These are phyloP conservation scores for Arge pagana DNA, from an alignment of 2,888 invertebrate species.

Conservation along the genomic window DNA sequence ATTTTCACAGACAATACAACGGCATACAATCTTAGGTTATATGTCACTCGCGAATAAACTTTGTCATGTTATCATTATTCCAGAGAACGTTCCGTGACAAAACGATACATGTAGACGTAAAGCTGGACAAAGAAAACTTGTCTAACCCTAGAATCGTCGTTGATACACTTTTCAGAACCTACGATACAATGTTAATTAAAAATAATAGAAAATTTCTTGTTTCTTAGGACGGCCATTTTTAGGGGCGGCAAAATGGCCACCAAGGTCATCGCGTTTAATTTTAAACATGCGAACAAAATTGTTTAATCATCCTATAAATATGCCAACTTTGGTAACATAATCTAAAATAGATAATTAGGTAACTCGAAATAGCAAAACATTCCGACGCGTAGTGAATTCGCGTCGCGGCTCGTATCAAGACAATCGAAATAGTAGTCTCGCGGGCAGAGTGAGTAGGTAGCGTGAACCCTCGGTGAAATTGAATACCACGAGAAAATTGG, in stretches of 20 bases:
- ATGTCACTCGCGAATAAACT: constrained; percentile 37
- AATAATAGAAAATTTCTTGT: constrained; percentile 42
- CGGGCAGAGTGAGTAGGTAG: too few species aligned
- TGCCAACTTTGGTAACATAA: too few species aligned
- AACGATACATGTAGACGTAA: constrained; percentile 11
- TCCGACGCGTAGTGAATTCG: too few species aligned
- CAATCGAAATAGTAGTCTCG: too few species aligned
- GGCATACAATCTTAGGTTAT: constrained; percentile 42
- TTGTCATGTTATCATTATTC: not conserved
- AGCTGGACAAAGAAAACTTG: constrained; percentile 4
- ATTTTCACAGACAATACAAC: constrained; percentile 17
- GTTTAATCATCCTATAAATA: not conserved
- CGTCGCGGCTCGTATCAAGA: too few species aligned
- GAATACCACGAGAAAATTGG: too few species aligned
- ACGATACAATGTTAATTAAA: constrained; percentile 34
- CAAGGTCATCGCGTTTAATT: constrained; percentile 33
- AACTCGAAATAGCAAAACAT: too few species aligned
- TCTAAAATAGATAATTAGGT: too few species aligned
- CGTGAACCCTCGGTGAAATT: too few species aligned
- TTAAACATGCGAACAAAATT: constrained; percentile 4
- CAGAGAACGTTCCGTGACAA: not conserved
- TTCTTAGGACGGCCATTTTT: constrained; percentile 46
- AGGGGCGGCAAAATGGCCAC: constrained; percentile 42
- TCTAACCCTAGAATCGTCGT: constrained; percentile 23
- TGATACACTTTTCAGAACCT: constrained; percentile 30